These are phyloP conservation scores for Berghia stephanieae DNA, from an alignment of 1,140 invertebrate genomes.

Conservation along the genomic window DNA sequence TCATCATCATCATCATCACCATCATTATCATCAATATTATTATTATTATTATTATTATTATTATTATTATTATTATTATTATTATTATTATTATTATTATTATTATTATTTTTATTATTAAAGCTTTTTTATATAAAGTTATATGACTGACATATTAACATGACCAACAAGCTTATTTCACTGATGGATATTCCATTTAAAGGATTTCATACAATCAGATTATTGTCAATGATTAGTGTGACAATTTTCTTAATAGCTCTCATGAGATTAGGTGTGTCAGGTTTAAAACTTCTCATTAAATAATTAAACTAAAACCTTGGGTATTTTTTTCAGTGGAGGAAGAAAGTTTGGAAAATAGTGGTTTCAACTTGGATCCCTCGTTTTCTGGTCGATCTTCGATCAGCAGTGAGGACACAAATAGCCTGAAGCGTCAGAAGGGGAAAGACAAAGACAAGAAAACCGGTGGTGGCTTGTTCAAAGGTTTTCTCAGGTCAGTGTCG, in stretches of 20 bases:
- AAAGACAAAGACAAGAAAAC: slow-evolving; percentile 80
- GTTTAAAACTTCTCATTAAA: neutral
- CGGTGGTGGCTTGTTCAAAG: slow-evolving; percentile 74
- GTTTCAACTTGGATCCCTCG: slow-evolving; percentile 77
- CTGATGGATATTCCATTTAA: neutral
- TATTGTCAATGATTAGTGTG: neutral
- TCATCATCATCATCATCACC: too few species aligned
- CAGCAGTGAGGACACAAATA: slow-evolving; percentile 67
- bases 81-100: too few species aligned
- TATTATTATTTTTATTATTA: too few species aligned
- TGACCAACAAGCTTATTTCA: too few species aligned
- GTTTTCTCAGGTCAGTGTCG: slow-evolving; percentile 70
- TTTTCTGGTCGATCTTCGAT: slow-evolving; percentile 74
- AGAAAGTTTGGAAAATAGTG: slow-evolving; percentile 69
- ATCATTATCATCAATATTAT: too few species aligned
- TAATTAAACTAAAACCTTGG: neutral
- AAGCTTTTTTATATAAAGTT: too few species aligned
- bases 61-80: too few species aligned
- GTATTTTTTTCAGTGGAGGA: slow-evolving; percentile 67
- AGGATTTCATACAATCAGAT: neutral
- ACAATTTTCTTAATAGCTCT: neutral
- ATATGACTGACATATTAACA: too few species aligned
- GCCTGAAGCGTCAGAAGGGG: slow-evolving; percentile 62
- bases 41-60: too few species aligned
- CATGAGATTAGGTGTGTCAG: neutral